Conservation (phyloP, 2,113 vertebrate genomes). For the Prunella fulvescens region DNA sequence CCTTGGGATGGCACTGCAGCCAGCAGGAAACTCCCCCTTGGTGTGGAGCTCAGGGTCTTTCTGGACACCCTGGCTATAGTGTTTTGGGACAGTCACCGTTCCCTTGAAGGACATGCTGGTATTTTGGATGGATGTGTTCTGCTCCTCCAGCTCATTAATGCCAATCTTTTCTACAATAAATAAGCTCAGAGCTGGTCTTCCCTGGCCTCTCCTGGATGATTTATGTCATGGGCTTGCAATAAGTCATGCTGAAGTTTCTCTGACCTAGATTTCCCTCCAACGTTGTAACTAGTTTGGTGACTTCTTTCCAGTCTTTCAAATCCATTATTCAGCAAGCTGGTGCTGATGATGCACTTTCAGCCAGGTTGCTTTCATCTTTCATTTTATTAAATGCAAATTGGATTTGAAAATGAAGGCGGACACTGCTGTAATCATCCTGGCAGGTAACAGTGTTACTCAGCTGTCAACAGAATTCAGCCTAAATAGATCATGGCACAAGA, state of each 20-base stretch:
- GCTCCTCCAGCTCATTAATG: conserved; percentile 24
- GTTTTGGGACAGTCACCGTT: not conserved
- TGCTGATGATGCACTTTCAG: conserved; percentile 60
- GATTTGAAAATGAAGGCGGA: conserved; percentile 54
- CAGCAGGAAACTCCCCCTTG: not conserved
- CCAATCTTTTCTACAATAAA: conserved; percentile 27
- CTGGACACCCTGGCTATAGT: fast-evolving
- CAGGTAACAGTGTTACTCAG: conserved; percentile 35
- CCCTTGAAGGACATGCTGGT: not conserved
- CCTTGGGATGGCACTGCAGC: fast-evolving
- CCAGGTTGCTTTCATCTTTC: conserved; percentile 54
- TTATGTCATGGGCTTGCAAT: conserved; percentile 29
- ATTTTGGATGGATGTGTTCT: not conserved
- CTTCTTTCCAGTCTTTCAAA: conserved; percentile 45
- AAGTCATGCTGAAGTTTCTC: conserved; percentile 36
- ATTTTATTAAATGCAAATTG: conserved; percentile 62
- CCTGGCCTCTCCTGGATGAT: conserved; percentile 40
- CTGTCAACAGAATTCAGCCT: conserved; percentile 56
- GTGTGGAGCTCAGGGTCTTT: not conserved
- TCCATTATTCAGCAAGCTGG: conserved; percentile 50
- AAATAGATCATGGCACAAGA: conserved; percentile 43
- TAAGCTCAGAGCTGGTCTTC: not conserved
- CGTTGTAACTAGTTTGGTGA: conserved; percentile 18
- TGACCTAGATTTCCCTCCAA: conserved; percentile 47
- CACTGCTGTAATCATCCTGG: conserved; percentile 33